phyloP scores from a whole-genome alignment of 2,888 invertebrate genomes.

The Sarcophaga rosellei region DNA sequence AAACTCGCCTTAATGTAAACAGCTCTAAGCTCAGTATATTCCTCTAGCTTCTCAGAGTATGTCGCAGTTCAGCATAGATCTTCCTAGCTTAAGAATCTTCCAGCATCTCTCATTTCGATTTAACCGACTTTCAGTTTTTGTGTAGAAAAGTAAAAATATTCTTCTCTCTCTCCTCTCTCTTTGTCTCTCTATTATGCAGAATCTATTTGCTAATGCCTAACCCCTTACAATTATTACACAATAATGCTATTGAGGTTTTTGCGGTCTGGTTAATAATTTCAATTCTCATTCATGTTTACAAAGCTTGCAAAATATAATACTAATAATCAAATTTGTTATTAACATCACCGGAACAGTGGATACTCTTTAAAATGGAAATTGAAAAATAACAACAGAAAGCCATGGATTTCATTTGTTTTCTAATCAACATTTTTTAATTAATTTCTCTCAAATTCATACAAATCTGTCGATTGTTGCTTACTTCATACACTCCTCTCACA shows the following conservation, averaged over 20 bases:
- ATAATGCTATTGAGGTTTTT: conserved; percentile 34
- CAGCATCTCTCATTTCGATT: no score
- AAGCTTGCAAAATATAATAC: background rate
- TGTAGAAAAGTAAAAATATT: no score
- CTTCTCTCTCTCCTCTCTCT: no score
- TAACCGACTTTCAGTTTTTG: no score
- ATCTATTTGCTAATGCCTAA: background rate
- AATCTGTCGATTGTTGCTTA: background rate
- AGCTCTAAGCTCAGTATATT: no score
- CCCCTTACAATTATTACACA: conserved; percentile 22
- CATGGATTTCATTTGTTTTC: no score
- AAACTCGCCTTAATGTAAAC: no score
- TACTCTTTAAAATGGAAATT: background rate
- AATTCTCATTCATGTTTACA: conserved; percentile 19
- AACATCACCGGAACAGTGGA: background rate
- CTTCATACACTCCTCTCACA: background rate
- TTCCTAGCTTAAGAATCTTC: no score
- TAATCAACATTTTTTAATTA: background rate
- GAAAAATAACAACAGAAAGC: background rate
- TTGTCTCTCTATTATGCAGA: no score
- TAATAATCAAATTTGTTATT: conserved; percentile 6
- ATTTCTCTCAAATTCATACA: background rate
- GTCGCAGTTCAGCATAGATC: no score
- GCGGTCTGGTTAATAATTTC: conserved; percentile 36
- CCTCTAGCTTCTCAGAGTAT: no score